Base-by-base conservation (phyloP, 2,888 invertebrate species). In the Rotaria sp. region DNA sequence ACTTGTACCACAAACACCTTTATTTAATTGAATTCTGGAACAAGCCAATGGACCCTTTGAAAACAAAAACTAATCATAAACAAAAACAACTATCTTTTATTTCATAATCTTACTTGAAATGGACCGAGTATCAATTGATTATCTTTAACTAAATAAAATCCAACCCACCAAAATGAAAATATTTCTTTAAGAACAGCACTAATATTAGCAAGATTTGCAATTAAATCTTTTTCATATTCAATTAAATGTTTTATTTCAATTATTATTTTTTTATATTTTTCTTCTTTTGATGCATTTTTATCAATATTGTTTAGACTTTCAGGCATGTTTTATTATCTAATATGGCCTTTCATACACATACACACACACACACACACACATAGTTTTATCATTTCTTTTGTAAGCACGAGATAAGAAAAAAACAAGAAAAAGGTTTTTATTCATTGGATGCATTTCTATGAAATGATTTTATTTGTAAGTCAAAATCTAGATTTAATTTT, bases 131-230 rank as follows among this genome's bases (percentile, higher is more conserved):
- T 80, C 24, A 86, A 38, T 45, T 85, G 57, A 84, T 86, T 84
- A 35, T 86, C 84, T 84, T 84, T 86, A 26, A 86, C 86, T 30
- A 86, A 59, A 59, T 86, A 86, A 55, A 86, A 86, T 18, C 86
- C 86, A n/a, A 85, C 85, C 86, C 86, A 86, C 86, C 86, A 86
- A 30, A 85, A 86, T 11, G 55, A 74, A 85, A 86, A 86, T 35
- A 86, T 55, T 84, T 86, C 80, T 80, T 86, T 86, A 8, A 86
- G 85, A 13, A 85, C 85, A 24, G 86, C 86, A 38, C 80, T 86
- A 45, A 86, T 84, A 48, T 86, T 86, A 15, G 86, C 86, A 38
- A 86, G 55, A 84, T 86, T 86, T 35, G 86, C 86, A 85, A 80
- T 75, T n/a, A 86, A 85, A 84, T 86, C 85, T 30, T 55, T 85